Evolutionary conservation across 2,797 vertebrate species (phyloP), one percentile per base, ranked within the genome.

Genomic region (Crypturellus tataupa): DNA sequence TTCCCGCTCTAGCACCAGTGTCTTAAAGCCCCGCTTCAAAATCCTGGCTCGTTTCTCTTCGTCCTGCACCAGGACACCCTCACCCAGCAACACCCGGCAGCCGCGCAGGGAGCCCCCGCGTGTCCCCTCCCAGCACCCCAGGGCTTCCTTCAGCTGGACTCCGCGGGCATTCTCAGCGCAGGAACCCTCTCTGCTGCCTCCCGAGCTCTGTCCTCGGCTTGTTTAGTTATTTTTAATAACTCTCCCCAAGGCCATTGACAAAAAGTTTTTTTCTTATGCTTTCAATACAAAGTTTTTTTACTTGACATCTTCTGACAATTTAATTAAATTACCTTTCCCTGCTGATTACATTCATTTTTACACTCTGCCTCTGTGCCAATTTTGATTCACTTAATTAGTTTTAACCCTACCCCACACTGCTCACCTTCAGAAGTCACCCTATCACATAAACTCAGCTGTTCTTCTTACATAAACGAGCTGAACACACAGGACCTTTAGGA

Each of bases 381-480:
- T 94, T 80, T 72, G 67, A 77, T 87, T 14, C 42, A 39, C 85
- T 94, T 93, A 95, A 93, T 96, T 95, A 79, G 39, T 85, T 94
- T 81, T 94, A 87, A 58, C 59, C 71, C 58, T 9, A 23, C 80
- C 69, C 46, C 82, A 81, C 58, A 31, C 44, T 40, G 55, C 60
- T 85, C 67, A 86, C 80, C 69, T 89, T 90, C 71, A 82, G 40
- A 93, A 90, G 64, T 58, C 67, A 39, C 46, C 64, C 72, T 42
- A 42, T 42, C 76, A 37, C 46, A 85, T 62, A 55, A 85, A 16
- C n/a, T 83, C 69, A 29, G 27, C 23, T 90, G 20, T 3, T 88
- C 72, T 88, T 51, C 42, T 42, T 81, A 23, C 9, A 56, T 13
- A 60, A 80, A 53, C 85, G 40, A 73, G 14, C 58, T 40, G 40